Percentiles rank a stretch among this genome's conserved stretches.
phyloP scores from a whole-genome alignment of 2,113 vertebrate species.

The Chaetodon trifascialis region DNA sequence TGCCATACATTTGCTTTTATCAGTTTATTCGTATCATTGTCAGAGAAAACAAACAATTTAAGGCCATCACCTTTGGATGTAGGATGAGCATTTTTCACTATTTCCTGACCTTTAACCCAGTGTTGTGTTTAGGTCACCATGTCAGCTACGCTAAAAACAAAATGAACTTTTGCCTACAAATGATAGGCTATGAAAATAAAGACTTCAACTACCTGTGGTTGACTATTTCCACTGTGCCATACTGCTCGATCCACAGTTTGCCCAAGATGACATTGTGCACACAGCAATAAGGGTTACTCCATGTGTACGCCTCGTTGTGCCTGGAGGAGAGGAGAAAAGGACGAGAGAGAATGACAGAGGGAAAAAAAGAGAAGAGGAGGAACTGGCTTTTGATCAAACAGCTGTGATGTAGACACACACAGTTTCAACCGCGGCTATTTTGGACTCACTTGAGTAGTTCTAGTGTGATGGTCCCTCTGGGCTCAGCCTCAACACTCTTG shows the following conservation, averaged over 20 bases:
- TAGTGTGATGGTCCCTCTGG: constrained; percentile 77
- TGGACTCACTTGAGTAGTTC: constrained; percentile 73
- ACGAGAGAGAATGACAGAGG: not conserved
- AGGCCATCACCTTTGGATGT: no score
- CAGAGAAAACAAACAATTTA: no score
- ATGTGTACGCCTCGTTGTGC: constrained; percentile 74
- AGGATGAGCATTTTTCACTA: no score
- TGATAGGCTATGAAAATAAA: no score
- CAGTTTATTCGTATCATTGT: no score
- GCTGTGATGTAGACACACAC: not conserved
- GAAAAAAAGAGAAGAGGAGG: not conserved
- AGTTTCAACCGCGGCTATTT: not conserved
- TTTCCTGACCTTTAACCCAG: no score
- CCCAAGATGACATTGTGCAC: constrained; percentile 78
- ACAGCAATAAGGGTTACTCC: constrained; percentile 78
- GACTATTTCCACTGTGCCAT: constrained; percentile 76
- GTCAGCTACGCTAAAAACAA: no score
- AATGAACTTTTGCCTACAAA: no score
- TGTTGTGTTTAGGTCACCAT: no score
- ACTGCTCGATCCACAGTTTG: constrained; percentile 80
- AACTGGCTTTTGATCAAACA: not conserved
- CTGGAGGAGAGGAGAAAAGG: constrained; percentile 32
- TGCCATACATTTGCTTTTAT: not conserved
- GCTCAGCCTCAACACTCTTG: constrained; percentile 77
- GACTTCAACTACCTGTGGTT: constrained; percentile 65